Conservation (phyloP, 2,113 vertebrate genomes). For the Tringa solitaria region DNA sequence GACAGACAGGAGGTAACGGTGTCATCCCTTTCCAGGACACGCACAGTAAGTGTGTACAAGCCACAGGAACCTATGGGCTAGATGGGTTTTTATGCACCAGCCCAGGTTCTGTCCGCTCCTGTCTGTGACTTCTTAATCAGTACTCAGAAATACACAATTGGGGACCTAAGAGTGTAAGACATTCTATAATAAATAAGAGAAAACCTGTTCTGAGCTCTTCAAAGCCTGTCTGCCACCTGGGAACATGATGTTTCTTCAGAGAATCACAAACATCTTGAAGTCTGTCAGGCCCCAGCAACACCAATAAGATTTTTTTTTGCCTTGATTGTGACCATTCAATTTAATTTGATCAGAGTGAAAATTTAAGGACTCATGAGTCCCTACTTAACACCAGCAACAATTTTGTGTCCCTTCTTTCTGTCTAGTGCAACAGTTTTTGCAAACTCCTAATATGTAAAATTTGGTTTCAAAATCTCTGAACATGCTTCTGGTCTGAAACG, state of each 20-base stretch:
- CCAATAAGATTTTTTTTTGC: not conserved
- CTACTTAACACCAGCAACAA: not conserved
- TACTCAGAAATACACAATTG: not conserved
- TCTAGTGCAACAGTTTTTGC: not conserved
- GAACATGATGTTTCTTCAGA: not conserved
- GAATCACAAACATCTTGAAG: not conserved
- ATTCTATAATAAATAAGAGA: not conserved
- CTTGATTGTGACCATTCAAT: not conserved
- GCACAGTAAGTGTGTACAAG: not conserved
- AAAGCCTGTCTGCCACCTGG: not conserved
- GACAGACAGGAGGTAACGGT: not conserved
- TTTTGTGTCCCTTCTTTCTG: not conserved
- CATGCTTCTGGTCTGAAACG: not conserved
- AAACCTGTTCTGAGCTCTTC: not conserved
- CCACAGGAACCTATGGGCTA: not conserved
- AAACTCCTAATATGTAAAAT: not conserved
- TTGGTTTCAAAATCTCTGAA: not conserved
- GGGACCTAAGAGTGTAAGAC: not conserved
- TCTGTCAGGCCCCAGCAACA: not conserved
- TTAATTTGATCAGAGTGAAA: not conserved
- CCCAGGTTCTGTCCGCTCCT: not conserved
- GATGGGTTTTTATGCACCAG: not conserved
- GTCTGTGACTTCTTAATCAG: not conserved
- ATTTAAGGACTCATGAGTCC: not conserved
- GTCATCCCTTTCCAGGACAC: not conserved